Conservation (phyloP, 2,888 invertebrate species). For the Eustalomyia histrio region DNA sequence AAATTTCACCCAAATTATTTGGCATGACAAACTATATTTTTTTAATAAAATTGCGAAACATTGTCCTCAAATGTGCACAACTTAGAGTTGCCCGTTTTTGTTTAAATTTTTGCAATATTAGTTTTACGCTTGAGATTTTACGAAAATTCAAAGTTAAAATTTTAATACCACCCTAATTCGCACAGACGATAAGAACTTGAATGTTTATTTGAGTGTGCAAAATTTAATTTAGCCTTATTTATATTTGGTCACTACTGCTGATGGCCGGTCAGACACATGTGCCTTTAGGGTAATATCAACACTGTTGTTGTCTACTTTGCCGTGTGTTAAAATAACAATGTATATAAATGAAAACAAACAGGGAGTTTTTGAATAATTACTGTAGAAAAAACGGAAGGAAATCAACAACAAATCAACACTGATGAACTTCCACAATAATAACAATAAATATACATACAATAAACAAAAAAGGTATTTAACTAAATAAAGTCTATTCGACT, state of each 20-base stretch:
- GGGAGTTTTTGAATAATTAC: conserved; percentile 48
- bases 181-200: neutral
- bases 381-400: conserved; percentile 54
- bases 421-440: conserved; percentile 59
- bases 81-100: too few relatives aligned
- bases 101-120: too few relatives aligned
- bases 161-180: too few relatives aligned
- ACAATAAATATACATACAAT: neutral
- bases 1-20: too few relatives aligned
- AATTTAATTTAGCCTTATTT: conserved; percentile 60
- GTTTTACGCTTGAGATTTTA: too few relatives aligned
- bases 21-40: too few relatives aligned
- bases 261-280: conserved; percentile 60
- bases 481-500: too few relatives aligned
- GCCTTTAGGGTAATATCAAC: conserved; percentile 60
- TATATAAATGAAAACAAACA: conserved; percentile 2
- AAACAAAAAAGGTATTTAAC: neutral
- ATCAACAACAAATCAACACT: conserved; percentile 63
- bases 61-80: too few relatives aligned
- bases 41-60: too few relatives aligned
- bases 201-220: conserved; percentile 46
- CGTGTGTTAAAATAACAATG: neutral
- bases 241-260: conserved; percentile 62
- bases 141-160: too few relatives aligned
- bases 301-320: conserved; percentile 11